A percentile compares a stretch with the other conserved stretches of the same genome.
phyloP scores from a whole-genome alignment of 2,113 vertebrate species.

The Cynocephalus volans region DNA sequence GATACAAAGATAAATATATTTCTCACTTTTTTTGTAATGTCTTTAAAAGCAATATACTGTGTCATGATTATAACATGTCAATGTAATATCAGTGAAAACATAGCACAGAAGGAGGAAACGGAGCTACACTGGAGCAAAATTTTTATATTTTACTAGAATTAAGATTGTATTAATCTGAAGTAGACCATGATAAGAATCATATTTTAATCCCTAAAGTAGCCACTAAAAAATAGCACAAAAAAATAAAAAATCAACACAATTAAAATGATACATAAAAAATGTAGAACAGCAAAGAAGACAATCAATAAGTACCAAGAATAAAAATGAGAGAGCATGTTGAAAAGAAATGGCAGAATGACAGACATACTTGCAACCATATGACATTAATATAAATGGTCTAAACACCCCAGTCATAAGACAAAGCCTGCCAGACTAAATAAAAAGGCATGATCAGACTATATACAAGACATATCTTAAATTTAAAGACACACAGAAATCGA shows the following conservation, averaged over 20 bases:
- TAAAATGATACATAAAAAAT: constrained; percentile 11
- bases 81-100: background rate
- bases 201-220: background rate
- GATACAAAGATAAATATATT: background rate
- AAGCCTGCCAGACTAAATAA: background rate
- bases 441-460: background rate
- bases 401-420: background rate
- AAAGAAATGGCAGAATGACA: background rate
- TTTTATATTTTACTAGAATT: background rate
- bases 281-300: background rate
- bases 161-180: background rate
- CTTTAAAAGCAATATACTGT: background rate
- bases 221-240: background rate
- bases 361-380: background rate
- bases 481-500: background rate
- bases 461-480: background rate
- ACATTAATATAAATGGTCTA: background rate
- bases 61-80: background rate
- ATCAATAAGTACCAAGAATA: background rate
- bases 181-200: background rate
- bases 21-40: background rate
- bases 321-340: background rate
- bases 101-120: background rate
- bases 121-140: background rate
- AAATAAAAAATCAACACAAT: background rate